Base-by-base conservation (phyloP, 2,113 vertebrate genomes). In the Gavia stellata region DNA sequence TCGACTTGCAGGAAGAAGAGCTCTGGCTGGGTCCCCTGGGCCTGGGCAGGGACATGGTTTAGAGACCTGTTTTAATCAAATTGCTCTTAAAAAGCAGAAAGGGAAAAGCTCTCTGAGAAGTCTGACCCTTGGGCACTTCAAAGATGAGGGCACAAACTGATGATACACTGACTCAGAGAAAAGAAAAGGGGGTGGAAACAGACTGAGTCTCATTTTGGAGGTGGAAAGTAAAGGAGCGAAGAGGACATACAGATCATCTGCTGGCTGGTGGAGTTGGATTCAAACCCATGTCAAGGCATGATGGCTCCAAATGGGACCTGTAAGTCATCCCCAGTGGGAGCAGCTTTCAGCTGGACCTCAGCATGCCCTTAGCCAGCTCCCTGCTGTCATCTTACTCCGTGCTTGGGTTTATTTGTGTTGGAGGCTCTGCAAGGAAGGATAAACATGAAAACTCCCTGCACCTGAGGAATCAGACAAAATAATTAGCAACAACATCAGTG, bases 71-170 rank as follows among this genome's bases (percentile, higher is more conserved):
- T 94, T 92, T 94, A 87, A 94, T 88, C 31, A 95, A 92, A 88
- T 86, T 75, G 65, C 70, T 95, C 86, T 95, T 91, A 68, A 91
- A 87, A 94, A 82, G 66, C 45, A 94, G 66, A 88, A 90, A 90
- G 29, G 10, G 26, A 94, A 92, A 95, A 94, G 55, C 40, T 86
- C 42, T 67, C 78, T 47, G 70, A 78, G 53, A 87, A 90, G 73
- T 34, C 49, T 81, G 68, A 81, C 86, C 81, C 82, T 45, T 63
- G 58, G 40, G 18, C 58, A 79, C 25, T 40, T 94, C 61, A n/a
- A 36, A 81, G 85, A 49, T 67, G 67, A 83, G 40, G 67, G 77
- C 38, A 47, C 20, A 83, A 70, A 66, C 47, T 65, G 6, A 9
- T 62, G 28, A 58, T 52, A 55, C 2, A 59, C 10, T 87, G 70